These are phyloP conservation scores for Poeciliopsis turrubarensis DNA, from an alignment of 2,113 vertebrate species.

Conservation along the genomic window DNA sequence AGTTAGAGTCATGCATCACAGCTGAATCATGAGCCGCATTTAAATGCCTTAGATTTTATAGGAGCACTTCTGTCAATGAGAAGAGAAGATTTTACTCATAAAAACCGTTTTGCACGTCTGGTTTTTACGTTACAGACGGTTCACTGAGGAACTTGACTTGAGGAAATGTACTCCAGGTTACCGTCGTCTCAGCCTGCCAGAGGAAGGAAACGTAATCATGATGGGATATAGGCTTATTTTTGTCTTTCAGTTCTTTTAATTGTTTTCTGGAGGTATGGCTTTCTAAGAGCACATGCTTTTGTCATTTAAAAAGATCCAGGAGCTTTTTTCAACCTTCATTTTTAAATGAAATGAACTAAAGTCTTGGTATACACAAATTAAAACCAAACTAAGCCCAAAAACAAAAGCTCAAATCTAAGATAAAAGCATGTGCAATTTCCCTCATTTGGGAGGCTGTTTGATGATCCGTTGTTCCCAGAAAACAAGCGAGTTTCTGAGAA, in stretches of 20 bases:
- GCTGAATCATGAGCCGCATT: neutral
- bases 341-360: no score
- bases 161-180: neutral
- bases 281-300: neutral
- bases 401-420: neutral
- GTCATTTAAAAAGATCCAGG: neutral
- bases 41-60: neutral
- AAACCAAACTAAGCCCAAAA: neutral
- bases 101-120: neutral
- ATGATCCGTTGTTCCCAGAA: slow-evolving; percentile 4
- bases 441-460: neutral
- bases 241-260: neutral
- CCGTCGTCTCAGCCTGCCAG: neutral
- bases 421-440: neutral
- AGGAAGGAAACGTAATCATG: neutral
- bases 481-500: slow-evolving; percentile 28
- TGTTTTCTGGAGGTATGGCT: neutral
- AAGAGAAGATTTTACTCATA: neutral
- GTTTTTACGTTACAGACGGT: neutral
- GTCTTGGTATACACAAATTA: neutral
- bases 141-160: neutral
- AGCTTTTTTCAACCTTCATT: neutral
- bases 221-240: neutral
- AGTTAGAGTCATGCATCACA: neutral
- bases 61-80: neutral